Percentiles rank a stretch among this genome's conserved stretches.
phyloP scores from a whole-genome alignment of 2,113 vertebrate genomes.

The Lepus americanus region DNA sequence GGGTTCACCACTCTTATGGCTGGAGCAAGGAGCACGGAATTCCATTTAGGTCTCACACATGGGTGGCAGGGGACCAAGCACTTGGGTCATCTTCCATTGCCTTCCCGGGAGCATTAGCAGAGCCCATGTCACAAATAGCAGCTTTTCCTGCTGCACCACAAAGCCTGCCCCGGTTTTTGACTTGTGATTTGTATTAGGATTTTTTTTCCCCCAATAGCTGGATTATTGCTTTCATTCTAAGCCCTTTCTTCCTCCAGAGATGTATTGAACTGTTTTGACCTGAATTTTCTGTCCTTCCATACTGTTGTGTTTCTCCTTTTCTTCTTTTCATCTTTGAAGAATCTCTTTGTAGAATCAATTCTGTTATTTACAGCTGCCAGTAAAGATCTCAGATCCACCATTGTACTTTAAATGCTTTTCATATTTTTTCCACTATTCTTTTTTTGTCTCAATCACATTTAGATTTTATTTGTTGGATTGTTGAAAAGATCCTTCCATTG shows the following conservation, averaged over 20 bases:
- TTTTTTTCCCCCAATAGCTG: neutral
- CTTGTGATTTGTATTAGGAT: neutral
- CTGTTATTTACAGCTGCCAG: neutral
- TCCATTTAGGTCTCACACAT: too few species aligned
- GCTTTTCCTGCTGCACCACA: too few species aligned
- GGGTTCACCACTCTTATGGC: too few species aligned
- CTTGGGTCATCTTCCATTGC: too few species aligned
- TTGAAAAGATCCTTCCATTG: neutral
- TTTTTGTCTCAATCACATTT: neutral
- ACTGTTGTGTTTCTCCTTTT: neutral
- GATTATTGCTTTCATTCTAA: neutral
- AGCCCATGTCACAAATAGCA: too few species aligned
- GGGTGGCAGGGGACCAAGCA: too few species aligned
- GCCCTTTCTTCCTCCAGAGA: neutral
- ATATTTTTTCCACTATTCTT: neutral
- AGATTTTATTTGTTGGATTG: neutral
- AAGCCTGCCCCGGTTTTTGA: too few species aligned
- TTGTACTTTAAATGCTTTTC: neutral
- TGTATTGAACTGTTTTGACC: neutral
- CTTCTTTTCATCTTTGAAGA: neutral
- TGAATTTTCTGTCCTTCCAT: neutral
- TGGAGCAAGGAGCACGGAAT: too few species aligned
- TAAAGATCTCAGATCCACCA: neutral
- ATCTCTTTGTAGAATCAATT: neutral
- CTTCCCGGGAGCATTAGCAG: too few species aligned